These are phyloP conservation scores for Perca schrenkii DNA, from an alignment of 2,113 vertebrate genomes.

Conservation along the genomic window DNA sequence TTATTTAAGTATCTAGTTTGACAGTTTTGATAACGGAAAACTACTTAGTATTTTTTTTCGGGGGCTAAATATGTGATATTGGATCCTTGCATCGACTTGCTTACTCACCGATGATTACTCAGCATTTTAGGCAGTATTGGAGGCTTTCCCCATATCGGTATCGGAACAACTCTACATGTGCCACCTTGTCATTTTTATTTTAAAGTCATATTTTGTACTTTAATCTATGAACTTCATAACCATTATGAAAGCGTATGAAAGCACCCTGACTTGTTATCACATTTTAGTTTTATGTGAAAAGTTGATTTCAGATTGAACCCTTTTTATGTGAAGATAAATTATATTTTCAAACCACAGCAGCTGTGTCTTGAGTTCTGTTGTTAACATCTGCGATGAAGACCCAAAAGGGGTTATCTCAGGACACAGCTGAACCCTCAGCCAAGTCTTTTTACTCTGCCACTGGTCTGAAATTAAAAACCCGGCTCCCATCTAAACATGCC, in stretches of 20 bases:
- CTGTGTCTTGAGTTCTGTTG: constrained; percentile 5
- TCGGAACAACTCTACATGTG: not conserved
- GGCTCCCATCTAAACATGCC: not conserved
- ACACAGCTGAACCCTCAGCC: not conserved
- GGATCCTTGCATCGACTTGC: too few relatives aligned
- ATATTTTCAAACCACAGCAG: constrained; percentile 27
- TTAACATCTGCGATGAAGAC: constrained; percentile 15
- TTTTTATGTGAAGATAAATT: constrained; percentile 11
- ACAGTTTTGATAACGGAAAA: too few relatives aligned
- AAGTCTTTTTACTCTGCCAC: not conserved
- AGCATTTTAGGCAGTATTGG: too few relatives aligned
- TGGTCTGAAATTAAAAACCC: constrained; percentile 24
- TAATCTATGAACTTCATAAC: not conserved
- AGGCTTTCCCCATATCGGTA: too few relatives aligned
- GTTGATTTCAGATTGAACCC: not conserved
- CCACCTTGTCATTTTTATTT: constrained; percentile 8
- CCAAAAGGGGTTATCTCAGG: not conserved
- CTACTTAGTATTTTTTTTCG: too few relatives aligned
- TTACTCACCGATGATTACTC: too few relatives aligned
- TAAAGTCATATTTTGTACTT: not conserved
- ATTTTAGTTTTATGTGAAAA: not conserved
- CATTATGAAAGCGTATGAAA: constrained; percentile 5
- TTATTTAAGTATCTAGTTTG: too few relatives aligned
- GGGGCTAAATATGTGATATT: too few relatives aligned
- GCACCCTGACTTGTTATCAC: not conserved